Conservation (phyloP, 2,797 vertebrate species). For the Caiman crocodilus region DNA sequence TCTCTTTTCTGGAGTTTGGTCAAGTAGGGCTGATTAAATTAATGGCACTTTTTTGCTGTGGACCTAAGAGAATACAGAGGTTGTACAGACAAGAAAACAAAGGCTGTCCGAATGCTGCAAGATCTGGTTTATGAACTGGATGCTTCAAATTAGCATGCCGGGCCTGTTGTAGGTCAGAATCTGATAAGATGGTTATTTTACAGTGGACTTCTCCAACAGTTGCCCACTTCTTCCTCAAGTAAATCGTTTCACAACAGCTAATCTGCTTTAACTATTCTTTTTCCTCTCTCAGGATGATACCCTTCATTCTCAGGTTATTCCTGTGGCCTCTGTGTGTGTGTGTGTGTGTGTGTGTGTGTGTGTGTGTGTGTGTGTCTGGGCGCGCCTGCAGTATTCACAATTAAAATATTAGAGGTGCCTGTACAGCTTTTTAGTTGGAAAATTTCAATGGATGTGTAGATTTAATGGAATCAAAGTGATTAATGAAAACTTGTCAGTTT, state of each 20-base stretch:
- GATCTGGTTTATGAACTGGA: not conserved
- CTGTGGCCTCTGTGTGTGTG: no score
- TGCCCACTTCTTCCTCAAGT: not conserved
- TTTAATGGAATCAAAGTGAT: not conserved
- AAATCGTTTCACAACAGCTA: not conserved
- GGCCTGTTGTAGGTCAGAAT: not conserved
- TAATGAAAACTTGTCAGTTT: not conserved
- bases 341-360: no score
- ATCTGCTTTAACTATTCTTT: not conserved
- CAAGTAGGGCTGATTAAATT: not conserved
- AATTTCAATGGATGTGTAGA: not conserved
- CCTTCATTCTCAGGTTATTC: no score
- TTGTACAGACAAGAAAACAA: not conserved
- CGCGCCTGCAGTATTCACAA: no score
- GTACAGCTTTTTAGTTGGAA: no score
- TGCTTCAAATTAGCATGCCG: not conserved
- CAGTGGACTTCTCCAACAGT: not conserved
- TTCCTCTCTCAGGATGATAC: not conserved
- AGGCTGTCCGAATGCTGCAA: not conserved
- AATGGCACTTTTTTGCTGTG: fast-evolving
- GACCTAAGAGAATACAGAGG: not conserved
- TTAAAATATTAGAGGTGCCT: no score
- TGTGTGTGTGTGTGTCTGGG: no score
- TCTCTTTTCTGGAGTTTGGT: not conserved
- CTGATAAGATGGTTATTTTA: not conserved